phyloP scores from a whole-genome alignment of 2,113 vertebrate genomes.

The Sminthopsis crassicaudata region DNA sequence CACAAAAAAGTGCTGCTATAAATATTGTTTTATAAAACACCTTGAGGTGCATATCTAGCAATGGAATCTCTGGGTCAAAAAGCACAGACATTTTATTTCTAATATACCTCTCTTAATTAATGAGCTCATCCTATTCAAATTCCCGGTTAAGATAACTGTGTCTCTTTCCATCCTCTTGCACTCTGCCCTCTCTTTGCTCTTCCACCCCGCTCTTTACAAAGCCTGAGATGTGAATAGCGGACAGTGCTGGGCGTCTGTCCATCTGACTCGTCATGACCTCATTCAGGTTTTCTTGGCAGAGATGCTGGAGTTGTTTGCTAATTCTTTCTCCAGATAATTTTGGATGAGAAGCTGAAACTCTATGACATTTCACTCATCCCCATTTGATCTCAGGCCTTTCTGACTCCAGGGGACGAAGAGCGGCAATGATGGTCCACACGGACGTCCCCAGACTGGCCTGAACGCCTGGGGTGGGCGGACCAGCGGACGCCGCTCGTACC shows the following conservation, averaged over 20 bases:
- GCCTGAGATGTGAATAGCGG: background rate
- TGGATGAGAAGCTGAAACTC: background rate
- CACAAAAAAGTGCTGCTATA: background rate
- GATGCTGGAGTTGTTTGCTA: background rate
- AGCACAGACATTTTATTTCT: background rate
- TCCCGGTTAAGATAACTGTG: background rate
- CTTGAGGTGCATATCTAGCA: background rate
- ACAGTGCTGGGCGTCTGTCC: too few species aligned
- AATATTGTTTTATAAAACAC: background rate
- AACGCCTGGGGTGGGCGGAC: background rate
- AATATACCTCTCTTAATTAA: background rate
- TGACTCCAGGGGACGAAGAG: too few species aligned
- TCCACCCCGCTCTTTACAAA: background rate
- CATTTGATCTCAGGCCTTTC: too few species aligned
- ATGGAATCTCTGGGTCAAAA: background rate
- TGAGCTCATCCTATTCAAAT: background rate
- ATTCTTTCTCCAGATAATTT: background rate
- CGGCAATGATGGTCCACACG: too few species aligned
- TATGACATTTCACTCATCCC: background rate
- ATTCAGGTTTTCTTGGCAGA: background rate
- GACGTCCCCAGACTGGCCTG: background rate
- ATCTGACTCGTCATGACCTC: too few species aligned
- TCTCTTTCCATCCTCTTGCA: background rate
- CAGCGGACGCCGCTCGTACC: too few species aligned
- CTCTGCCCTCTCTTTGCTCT: background rate